phyloP scores from a whole-genome alignment of 2,797 vertebrate species.

The Anas acuta region DNA sequence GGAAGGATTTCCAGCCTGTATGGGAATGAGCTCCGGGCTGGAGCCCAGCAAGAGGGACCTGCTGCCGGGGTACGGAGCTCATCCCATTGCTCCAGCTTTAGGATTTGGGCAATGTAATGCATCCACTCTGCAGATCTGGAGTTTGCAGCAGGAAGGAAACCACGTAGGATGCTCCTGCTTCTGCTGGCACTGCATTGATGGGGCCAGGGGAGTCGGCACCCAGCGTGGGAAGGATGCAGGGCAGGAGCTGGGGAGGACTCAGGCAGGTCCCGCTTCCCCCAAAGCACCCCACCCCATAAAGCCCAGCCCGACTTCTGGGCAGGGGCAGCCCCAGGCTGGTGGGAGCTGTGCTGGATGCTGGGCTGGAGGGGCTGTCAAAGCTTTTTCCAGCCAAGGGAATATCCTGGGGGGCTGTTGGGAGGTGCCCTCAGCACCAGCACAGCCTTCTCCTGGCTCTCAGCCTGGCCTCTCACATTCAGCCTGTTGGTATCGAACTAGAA shows the following conservation, averaged over 20 bases:
- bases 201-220: not conserved
- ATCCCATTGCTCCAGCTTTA: not conserved
- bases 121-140: not conserved
- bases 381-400: constrained; percentile 31
- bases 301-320: not conserved
- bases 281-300: no score
- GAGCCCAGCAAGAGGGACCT: no score
- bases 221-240: not conserved
- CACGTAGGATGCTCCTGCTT: not conserved
- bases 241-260: not conserved
- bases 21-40: not conserved
- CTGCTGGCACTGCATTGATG: not conserved
- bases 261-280: not conserved
- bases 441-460: not conserved
- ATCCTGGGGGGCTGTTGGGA: not conserved
- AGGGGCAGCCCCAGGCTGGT: no score
- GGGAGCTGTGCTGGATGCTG: no score
- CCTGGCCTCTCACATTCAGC: not conserved
- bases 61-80: not conserved
- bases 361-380: not conserved
- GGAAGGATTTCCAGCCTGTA: not conserved
- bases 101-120: not conserved
- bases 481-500: not conserved
- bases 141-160: not conserved
- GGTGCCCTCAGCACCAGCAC: not conserved